Base-by-base conservation (phyloP, 2,113 vertebrate species). In the Calyptommatus sinebrachiatus region DNA sequence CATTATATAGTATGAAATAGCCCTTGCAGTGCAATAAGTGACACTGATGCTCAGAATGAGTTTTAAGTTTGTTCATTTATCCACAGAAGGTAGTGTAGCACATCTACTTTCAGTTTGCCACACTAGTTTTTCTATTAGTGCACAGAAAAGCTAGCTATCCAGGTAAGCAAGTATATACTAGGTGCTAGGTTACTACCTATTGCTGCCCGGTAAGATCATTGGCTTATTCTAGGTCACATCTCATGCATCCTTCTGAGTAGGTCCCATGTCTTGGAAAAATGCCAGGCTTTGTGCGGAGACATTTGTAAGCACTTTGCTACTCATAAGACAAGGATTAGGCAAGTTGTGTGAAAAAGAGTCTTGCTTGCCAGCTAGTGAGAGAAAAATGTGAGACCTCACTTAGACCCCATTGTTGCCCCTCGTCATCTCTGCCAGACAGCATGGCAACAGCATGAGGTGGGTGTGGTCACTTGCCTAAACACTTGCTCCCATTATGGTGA, bases 221-320 rank as follows among this genome's bases (percentile, higher is more conserved):
- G 31, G 71, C 0, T 10, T 72, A 22, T 1, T 76, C 61, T 5
- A 26, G 26, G 71, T 45, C 82, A n/a, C 65, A 45, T 53, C 28
- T 35, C 3, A 2, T 2, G 16, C 5, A 60, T 8, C 57, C 1
- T 61, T 62, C n/a, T 84, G 24, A 75, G 28, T 31, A 21, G 75
- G 26, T 66, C 24, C 41, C 61, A 5, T 57, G 46, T 1, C 22
- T 81, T 70, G 14, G 67, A 71, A 14, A 79, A 63, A 48, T 10
- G 35, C 28, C 41, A 70, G 65, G 48, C 5, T 60, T 57, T 68
- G 35, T 28, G 26, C 11, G 22, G 11, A 57, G 79, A 45, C 50
- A 31, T 24, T n/a, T 26, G 45, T 41, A 20, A 22, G n/a, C 16
- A 26, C 26, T 88, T 84, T 90, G 79, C 84, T 74, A 50, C 4